Evolutionary conservation across 2,888 invertebrate species (phyloP).

Genomic region (Dermolepida albohirtum): DNA sequence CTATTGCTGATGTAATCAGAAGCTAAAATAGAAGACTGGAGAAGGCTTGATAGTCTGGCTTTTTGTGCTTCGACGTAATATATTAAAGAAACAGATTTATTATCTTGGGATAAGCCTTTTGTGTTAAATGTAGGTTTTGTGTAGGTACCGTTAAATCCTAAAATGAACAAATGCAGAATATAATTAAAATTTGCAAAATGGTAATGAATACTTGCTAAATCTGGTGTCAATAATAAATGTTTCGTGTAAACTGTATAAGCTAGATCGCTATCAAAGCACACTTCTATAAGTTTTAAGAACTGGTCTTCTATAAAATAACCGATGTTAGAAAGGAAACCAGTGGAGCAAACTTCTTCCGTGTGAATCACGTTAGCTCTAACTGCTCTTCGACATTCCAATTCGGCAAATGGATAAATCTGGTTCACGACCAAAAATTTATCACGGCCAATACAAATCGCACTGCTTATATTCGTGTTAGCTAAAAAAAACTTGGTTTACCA

Average conservation of each 20-base stretch:
- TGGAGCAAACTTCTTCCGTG: constrained; percentile 55
- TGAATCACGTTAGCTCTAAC: constrained; percentile 54
- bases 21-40: constrained; percentile 56
- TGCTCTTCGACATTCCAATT: constrained; percentile 54
- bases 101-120: constrained; percentile 38
- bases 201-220: constrained; percentile 2
- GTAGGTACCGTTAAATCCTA: constrained; percentile 27
- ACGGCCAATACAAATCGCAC: constrained; percentile 52
- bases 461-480: constrained; percentile 55
- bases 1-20: constrained; percentile 58
- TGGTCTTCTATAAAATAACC: constrained; percentile 54
- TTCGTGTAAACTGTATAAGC: constrained; percentile 60
- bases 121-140: constrained; percentile 38
- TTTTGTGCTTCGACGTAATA: constrained; percentile 37
- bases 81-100: constrained; percentile 36
- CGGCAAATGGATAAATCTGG: constrained; percentile 50
- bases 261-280: constrained; percentile 59
- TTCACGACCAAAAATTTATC: constrained; percentile 51
- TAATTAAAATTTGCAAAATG: neutral
- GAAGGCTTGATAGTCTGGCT: constrained; percentile 56
- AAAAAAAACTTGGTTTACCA: constrained; percentile 6
- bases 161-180: constrained; percentile 4
- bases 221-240: constrained; percentile 49
- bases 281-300: constrained; percentile 57
- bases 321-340: constrained; percentile 55